phyloP scores from a whole-genome alignment of 1,140 invertebrate species.

The Panagrolaimus sp. region DNA sequence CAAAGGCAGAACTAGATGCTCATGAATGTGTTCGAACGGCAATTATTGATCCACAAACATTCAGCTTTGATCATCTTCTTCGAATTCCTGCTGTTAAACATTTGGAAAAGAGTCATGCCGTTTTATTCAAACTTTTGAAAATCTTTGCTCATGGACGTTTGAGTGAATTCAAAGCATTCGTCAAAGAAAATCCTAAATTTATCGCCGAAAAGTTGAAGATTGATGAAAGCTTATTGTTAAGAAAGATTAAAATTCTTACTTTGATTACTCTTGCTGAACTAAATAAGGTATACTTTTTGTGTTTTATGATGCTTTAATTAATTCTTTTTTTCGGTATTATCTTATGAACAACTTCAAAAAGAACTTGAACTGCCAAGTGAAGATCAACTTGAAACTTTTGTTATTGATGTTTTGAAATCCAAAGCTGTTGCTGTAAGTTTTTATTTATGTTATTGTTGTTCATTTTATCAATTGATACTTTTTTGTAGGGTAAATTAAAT shows the following conservation, averaged over 20 bases:
- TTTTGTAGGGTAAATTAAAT: slow-evolving; percentile 56
- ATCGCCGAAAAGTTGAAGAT: slow-evolving; percentile 48
- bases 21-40: slow-evolving; percentile 56
- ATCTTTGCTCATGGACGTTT: slow-evolving; percentile 49
- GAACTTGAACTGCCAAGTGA: slow-evolving; percentile 46
- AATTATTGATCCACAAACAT: slow-evolving; percentile 50
- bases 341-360: background rate
- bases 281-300: slow-evolving; percentile 35
- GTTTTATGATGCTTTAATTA: background rate
- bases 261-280: slow-evolving; percentile 55
- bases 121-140: slow-evolving; percentile 46
- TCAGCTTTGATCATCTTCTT: slow-evolving; percentile 55
- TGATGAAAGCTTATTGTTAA: slow-evolving; percentile 40
- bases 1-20: slow-evolving; percentile 45
- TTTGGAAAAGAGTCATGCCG: slow-evolving; percentile 46
- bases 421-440: slow-evolving; percentile 54
- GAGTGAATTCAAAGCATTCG: slow-evolving; percentile 48
- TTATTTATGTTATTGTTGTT: slow-evolving; percentile 2
- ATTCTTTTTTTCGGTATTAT: background rate
- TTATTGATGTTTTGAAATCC: slow-evolving; percentile 56
- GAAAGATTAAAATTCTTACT: slow-evolving; percentile 56
- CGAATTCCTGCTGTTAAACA: slow-evolving; percentile 48
- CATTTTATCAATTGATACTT: slow-evolving; percentile 7
- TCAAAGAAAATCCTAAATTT: slow-evolving; percentile 47
- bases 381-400: slow-evolving; percentile 51